Evolutionary conservation across 2,797 vertebrate species (phyloP).

Genomic region (Sebastiscus tertius): DNA sequence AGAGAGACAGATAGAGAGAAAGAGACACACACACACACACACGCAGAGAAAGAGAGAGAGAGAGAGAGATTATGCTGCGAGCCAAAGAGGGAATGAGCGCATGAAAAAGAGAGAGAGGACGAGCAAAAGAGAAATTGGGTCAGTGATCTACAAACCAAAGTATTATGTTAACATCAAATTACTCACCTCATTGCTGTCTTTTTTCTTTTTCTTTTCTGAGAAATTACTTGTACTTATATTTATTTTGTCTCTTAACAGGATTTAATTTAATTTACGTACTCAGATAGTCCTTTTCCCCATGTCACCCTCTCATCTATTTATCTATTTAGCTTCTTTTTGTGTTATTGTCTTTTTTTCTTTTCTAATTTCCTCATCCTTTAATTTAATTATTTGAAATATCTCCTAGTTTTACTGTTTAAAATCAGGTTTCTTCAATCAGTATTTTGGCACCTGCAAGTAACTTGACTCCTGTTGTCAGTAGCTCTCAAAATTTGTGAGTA

Average conservation of each 20-base stretch:
- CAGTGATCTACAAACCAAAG: slow-evolving; percentile 81
- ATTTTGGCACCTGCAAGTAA: neutral
- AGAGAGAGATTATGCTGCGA: slow-evolving; percentile 76
- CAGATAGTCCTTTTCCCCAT: neutral
- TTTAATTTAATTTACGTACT: neutral
- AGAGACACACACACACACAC: neutral
- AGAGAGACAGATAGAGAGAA: slow-evolving; percentile 24
- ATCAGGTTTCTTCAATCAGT: too few species aligned
- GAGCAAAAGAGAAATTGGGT: slow-evolving; percentile 81
- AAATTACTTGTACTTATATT: slow-evolving; percentile 19
- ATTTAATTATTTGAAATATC: neutral
- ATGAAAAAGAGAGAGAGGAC: slow-evolving; percentile 66
- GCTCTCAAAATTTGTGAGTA: neutral
- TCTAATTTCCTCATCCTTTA: neutral
- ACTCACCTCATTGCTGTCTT: slow-evolving; percentile 61
- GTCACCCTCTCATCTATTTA: neutral
- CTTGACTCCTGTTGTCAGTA: neutral
- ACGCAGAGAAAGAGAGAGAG: slow-evolving; percentile 45
- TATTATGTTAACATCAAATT: slow-evolving; percentile 78
- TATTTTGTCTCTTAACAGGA: neutral
- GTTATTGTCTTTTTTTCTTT: neutral
- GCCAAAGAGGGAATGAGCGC: slow-evolving; percentile 75
- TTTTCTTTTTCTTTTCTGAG: slow-evolving; percentile 60
- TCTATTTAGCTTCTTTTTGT: neutral
- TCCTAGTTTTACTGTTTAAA: too few species aligned